phyloP scores from a whole-genome alignment of 2,113 vertebrate genomes.

The Pygoscelis antarcticus region DNA sequence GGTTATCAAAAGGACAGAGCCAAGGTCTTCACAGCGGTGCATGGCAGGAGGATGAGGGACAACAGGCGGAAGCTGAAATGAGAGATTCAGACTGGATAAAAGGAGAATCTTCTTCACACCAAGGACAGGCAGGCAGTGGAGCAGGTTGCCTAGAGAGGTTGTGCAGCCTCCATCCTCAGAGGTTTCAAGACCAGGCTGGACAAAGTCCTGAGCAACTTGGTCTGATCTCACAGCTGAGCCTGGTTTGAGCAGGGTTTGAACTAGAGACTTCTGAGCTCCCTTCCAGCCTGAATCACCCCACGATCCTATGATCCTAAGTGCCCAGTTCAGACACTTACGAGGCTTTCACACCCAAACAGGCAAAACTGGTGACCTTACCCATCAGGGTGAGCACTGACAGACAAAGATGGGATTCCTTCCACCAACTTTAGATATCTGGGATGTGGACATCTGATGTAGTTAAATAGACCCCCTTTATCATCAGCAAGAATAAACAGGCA shows the following conservation, averaged over 20 bases:
- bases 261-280: neutral
- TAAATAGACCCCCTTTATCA: neutral
- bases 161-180: neutral
- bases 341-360: neutral
- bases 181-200: neutral
- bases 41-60: neutral
- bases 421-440: neutral
- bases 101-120: neutral
- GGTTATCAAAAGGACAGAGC: neutral
- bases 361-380: neutral
- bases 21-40: neutral
- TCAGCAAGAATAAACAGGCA: neutral
- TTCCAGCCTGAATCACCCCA: neutral
- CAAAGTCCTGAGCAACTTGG: neutral
- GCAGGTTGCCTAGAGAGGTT: neutral
- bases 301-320: neutral
- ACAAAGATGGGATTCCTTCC: neutral
- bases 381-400: neutral
- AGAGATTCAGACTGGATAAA: neutral
- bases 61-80: neutral
- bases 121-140: neutral
- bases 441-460: neutral
- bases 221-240: neutral
- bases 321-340: neutral
- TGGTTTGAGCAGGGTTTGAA: neutral